These are phyloP conservation scores for Heliconius sara DNA, from an alignment of 2,888 invertebrate genomes.

Conservation along the genomic window DNA sequence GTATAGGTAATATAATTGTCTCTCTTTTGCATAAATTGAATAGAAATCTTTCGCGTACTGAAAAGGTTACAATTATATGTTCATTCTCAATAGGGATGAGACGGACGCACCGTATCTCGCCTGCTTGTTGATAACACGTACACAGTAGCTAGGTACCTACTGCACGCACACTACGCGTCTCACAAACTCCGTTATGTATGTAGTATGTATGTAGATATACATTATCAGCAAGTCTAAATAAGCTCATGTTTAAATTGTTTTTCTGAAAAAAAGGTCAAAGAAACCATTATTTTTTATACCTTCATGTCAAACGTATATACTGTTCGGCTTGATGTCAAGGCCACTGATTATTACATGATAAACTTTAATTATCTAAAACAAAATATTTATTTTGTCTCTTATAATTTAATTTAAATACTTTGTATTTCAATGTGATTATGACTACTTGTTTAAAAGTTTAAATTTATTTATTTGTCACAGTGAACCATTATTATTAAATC, in stretches of 20 bases:
- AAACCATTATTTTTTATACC: conserved; percentile 17
- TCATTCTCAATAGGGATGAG: conserved; percentile 38
- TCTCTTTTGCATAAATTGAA: not conserved
- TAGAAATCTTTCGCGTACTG: conserved; percentile 13
- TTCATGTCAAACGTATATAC: not conserved
- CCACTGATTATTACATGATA: not conserved
- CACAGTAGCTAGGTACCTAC: not conserved
- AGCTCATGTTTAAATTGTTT: not conserved
- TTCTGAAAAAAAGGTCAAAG: conserved; percentile 14
- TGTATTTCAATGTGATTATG: not conserved
- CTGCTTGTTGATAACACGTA: conserved; percentile 33
- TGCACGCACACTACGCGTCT: too few relatives aligned
- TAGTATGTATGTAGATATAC: not conserved
- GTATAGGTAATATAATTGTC: not conserved
- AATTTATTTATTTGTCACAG: not conserved
- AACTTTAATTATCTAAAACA: not conserved
- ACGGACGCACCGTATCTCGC: conserved; percentile 32
- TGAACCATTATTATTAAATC: too few relatives aligned
- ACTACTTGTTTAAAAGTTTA: not conserved
- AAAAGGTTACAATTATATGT: conserved; percentile 38
- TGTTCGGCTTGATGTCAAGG: conserved; percentile 2
- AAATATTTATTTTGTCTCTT: not conserved
- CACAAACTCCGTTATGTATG: too few relatives aligned
- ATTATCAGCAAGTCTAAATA: not conserved
- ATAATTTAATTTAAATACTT: not conserved